phyloP scores from a whole-genome alignment of 2,888 invertebrate species.

The Agrochola lychnidis region DNA sequence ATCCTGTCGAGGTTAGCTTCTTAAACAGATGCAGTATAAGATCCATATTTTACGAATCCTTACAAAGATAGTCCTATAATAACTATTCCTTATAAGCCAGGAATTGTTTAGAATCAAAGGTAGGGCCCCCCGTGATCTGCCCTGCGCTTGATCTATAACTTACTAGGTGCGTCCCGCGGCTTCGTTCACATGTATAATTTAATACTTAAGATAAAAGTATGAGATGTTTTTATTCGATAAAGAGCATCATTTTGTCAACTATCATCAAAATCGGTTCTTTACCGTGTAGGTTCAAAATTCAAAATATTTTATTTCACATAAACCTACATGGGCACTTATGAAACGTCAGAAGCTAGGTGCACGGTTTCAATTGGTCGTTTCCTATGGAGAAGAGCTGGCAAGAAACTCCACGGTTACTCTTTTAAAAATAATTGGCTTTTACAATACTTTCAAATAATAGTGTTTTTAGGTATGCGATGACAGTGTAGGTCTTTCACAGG shows the following conservation, averaged over 20 bases:
- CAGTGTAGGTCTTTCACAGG: too few relatives aligned
- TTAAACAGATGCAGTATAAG: constrained; percentile 30
- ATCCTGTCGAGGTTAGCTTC: constrained; percentile 2
- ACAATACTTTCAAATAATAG: too few relatives aligned
- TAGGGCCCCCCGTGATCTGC: constrained; percentile 17
- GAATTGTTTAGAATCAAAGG: constrained; percentile 38
- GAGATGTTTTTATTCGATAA: background rate
- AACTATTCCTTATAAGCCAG: constrained; percentile 35
- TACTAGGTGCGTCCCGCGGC: constrained; percentile 19
- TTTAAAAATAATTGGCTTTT: too few relatives aligned
- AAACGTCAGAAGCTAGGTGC: too few relatives aligned
- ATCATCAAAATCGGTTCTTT: background rate
- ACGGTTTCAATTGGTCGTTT: too few relatives aligned
- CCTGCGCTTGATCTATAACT: constrained; percentile 21
- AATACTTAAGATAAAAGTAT: background rate
- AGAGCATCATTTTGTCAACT: background rate
- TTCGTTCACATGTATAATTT: constrained; percentile 5
- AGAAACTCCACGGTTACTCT: too few relatives aligned
- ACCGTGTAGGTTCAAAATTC: background rate
- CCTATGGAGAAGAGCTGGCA: too few relatives aligned
- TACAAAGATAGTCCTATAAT: constrained; percentile 31
- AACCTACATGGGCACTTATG: too few relatives aligned
- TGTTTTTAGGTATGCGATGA: too few relatives aligned
- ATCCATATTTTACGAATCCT: constrained; percentile 31
- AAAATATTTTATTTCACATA: too few relatives aligned